These are phyloP conservation scores for Xenopus laevis DNA, from an alignment of 2,113 vertebrate genomes.

Conservation along the genomic window DNA sequence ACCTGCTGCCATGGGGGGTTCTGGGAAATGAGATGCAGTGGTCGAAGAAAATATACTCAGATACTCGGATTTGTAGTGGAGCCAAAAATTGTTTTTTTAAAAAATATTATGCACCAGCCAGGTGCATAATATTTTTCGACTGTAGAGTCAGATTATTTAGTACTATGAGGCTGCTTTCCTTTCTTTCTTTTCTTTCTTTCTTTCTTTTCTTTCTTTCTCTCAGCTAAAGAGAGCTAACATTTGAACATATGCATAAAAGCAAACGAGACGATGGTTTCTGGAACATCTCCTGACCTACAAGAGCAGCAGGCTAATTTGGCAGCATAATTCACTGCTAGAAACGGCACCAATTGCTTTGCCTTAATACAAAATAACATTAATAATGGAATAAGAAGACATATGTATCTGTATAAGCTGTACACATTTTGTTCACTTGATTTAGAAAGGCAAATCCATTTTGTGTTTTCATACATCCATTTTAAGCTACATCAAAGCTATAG, in stretches of 20 bases:
- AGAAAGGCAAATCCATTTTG: neutral
- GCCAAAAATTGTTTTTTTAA: no score
- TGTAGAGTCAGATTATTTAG: no score
- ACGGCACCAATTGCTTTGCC: neutral
- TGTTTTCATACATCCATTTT: neutral
- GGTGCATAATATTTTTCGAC: no score
- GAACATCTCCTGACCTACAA: no score
- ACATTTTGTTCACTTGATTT: neutral
- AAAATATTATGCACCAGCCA: no score
- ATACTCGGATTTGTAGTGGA: neutral
- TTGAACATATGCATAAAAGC: no score
- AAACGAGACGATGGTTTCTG: no score
- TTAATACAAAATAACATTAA: neutral
- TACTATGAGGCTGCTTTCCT: no score
- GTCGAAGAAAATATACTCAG: constrained; percentile 22
- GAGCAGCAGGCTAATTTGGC: no score
- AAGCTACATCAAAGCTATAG: neutral
- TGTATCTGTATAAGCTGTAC: neutral
- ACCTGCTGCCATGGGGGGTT: constrained; percentile 20
- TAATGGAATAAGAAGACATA: neutral
- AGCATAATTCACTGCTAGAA: neutral
- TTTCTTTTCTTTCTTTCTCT: no score
- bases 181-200: no score
- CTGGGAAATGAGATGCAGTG: constrained; percentile 13
- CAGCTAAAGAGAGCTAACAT: no score